Percentiles rank a stretch among this genome's conserved stretches.
These are phyloP conservation scores for Macrostomum lignano DNA, from an alignment of 1,140 invertebrate genomes.

Conservation along the genomic window DNA sequence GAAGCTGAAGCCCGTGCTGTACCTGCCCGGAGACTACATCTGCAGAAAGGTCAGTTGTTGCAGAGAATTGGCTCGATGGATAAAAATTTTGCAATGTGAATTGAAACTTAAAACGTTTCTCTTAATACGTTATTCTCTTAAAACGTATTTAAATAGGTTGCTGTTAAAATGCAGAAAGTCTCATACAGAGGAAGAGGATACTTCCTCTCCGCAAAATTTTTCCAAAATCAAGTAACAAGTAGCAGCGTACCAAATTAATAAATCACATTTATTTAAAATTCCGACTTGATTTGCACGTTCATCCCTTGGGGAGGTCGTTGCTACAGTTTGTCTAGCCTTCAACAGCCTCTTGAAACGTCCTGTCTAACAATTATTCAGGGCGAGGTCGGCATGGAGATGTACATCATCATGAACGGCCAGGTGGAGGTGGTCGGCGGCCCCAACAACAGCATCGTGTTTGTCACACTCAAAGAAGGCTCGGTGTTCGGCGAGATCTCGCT, in stretches of 20 bases:
- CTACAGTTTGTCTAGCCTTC: not conserved
- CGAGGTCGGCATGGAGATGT: slow-evolving; percentile 81
- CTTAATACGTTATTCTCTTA: too few species aligned
- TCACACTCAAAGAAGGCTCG: slow-evolving; percentile 52
- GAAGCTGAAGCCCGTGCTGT: slow-evolving; percentile 56
- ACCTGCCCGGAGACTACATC: slow-evolving; percentile 57
- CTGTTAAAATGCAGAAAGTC: too few species aligned
- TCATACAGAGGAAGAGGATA: too few species aligned
- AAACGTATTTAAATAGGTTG: too few species aligned
- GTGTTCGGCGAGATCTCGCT: slow-evolving; percentile 78
- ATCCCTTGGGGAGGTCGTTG: too few species aligned
- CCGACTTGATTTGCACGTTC: not conserved
- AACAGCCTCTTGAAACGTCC: not conserved
- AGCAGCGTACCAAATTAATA: not conserved
- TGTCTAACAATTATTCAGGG: slow-evolving; percentile 31
- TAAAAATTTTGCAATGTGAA: too few species aligned
- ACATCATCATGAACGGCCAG: slow-evolving; percentile 61
- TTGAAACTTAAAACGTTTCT: too few species aligned
- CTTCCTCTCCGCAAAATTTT: not conserved
- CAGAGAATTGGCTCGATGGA: too few species aligned
- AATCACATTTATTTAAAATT: not conserved
- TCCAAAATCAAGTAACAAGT: not conserved
- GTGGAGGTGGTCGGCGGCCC: slow-evolving; percentile 44
- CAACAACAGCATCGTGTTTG: slow-evolving; percentile 42
- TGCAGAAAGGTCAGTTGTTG: slow-evolving; percentile 38